A percentile compares a stretch with the other conserved stretches of the same genome.
phyloP scores from a whole-genome alignment of 2,113 vertebrate genomes.

The Phrynosoma platyrhinos region DNA sequence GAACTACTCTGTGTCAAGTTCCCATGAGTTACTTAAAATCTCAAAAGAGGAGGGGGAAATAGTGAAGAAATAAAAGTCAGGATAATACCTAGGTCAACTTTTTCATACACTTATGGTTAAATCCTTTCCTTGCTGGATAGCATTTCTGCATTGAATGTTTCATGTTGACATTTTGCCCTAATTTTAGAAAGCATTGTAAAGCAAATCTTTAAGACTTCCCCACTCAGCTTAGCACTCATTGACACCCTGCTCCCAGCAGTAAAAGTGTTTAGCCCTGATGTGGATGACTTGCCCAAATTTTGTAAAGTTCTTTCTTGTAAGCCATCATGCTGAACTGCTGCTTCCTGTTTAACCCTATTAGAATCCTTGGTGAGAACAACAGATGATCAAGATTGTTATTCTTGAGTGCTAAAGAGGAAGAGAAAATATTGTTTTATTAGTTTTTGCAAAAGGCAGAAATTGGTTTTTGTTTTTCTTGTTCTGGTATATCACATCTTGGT shows the following conservation, averaged over 20 bases:
- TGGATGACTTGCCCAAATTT: not conserved
- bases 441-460: conserved; percentile 27
- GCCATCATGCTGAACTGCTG: not conserved
- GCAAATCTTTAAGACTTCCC: not conserved
- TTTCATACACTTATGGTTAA: not conserved
- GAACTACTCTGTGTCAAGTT: not conserved
- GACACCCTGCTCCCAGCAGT: not conserved
- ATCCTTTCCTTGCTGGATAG: not conserved
- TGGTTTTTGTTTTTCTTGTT: conserved; percentile 17
- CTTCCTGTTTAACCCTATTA: not conserved
- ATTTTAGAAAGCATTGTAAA: not conserved
- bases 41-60: not conserved
- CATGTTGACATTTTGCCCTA: not conserved
- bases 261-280: not conserved
- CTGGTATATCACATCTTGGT: conserved; percentile 31
- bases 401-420: conserved; percentile 17
- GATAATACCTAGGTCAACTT: not conserved
- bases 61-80: not conserved
- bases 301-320: conserved; percentile 10
- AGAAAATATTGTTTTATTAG: not conserved
- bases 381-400: conserved; percentile 40
- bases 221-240: not conserved
- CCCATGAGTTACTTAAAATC: not conserved
- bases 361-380: not conserved
- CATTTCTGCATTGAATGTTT: not conserved